Evolutionary conservation across 2,113 vertebrate genomes (phyloP).

Genomic region (Platanista minor): DNA sequence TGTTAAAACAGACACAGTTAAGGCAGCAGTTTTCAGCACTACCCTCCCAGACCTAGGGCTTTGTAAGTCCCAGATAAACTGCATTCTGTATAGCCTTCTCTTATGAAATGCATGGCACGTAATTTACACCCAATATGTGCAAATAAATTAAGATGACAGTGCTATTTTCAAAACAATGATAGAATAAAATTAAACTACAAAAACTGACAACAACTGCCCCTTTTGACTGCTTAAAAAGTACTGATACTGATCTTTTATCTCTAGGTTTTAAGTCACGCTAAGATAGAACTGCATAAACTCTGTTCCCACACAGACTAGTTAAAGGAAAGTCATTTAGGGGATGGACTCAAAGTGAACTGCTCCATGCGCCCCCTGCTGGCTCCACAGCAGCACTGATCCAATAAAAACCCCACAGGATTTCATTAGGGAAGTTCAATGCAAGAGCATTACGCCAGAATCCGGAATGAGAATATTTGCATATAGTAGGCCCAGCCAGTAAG

Average conservation of each 20-base stretch:
- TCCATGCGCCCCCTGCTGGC: conserved; percentile 61
- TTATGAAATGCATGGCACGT: background rate
- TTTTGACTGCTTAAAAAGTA: background rate
- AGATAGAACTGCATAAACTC: background rate
- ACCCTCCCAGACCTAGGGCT: background rate
- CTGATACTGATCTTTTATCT: background rate
- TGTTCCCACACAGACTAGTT: background rate
- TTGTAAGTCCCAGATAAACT: background rate
- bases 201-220: background rate
- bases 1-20: background rate
- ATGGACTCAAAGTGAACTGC: background rate
- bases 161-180: background rate
- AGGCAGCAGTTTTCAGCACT: background rate
- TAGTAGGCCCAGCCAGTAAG: conserved; percentile 43
- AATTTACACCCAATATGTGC: background rate
- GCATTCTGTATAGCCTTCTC: background rate
- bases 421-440: background rate
- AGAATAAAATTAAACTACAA: conserved; percentile 1
- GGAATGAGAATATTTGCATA: conserved; percentile 70
- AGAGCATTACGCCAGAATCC: conserved; percentile 57
- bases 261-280: conserved; percentile 7
- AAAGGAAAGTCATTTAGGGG: background rate
- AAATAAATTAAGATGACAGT: background rate
- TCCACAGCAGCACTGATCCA: background rate
- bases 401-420: conserved; percentile 34